Conservation (phyloP, 2,113 vertebrate species). For the Rhegmatorhina hoffmannsi region DNA sequence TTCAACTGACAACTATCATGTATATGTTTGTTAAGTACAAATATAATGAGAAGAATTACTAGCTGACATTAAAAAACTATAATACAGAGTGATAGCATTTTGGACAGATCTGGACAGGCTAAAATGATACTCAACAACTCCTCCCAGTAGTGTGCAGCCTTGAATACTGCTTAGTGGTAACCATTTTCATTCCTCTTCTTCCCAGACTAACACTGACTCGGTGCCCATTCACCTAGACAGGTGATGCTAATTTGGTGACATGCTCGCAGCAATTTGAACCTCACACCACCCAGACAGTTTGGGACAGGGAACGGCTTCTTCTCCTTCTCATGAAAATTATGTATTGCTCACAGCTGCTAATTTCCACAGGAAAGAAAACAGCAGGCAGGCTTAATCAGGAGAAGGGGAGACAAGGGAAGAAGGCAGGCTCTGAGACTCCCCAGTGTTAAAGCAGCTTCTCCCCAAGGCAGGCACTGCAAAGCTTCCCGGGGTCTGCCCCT, state of each 20-base stretch:
- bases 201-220: not conserved
- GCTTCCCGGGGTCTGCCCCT: not conserved
- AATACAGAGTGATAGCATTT: not conserved
- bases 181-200: not conserved
- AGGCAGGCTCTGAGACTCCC: not conserved
- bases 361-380: not conserved
- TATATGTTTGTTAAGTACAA: not conserved
- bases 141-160: not conserved
- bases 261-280: not conserved
- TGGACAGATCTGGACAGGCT: not conserved
- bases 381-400: not conserved
- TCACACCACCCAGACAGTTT: not conserved
- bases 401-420: not conserved
- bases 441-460: not conserved
- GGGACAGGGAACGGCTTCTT: not conserved
- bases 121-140: not conserved
- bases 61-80: fast-evolving
- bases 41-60: not conserved
- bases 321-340: not conserved
- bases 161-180: not conserved
- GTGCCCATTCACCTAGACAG: not conserved
- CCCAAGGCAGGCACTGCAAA: not conserved
- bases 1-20: not conserved
- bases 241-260: not conserved
- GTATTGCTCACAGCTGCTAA: not conserved